Evolutionary conservation across 1,140 invertebrate species (phyloP).

Genomic region (Rhynchophorus ferrugineus): DNA sequence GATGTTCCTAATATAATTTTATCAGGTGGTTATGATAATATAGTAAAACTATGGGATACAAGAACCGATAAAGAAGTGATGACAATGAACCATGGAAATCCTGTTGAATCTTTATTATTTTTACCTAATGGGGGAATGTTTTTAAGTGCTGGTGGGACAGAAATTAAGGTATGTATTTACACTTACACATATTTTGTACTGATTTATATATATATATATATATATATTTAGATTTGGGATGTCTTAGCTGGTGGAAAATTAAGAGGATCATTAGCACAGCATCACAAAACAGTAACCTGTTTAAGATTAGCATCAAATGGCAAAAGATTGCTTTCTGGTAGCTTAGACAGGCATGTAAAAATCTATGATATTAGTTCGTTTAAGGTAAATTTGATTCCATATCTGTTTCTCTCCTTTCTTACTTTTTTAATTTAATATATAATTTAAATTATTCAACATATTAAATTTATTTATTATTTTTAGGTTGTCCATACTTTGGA

Average conservation of each 20-base stretch:
- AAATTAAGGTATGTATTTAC: constrained; percentile 53
- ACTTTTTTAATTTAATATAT: background rate
- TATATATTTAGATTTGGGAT: constrained; percentile 70
- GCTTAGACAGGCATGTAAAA: constrained; percentile 90
- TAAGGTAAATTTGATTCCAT: no score
- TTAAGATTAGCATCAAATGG: constrained; percentile 71
- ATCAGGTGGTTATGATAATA: constrained; percentile 91
- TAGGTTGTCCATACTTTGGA: constrained; percentile 73
- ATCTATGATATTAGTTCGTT: constrained; percentile 85
- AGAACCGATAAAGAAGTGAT: constrained; percentile 63
- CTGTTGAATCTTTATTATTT: constrained; percentile 85
- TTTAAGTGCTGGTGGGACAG: constrained; percentile 84
- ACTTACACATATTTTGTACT: background rate
- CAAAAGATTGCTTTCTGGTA: constrained; percentile 77
- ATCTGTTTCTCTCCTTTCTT: no score
- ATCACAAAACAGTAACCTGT: constrained; percentile 92
- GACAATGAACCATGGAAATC: constrained; percentile 78
- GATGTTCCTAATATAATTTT: constrained; percentile 67
- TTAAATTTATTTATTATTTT: constrained; percentile 1
- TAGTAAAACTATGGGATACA: constrained; percentile 82
- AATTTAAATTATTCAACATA: background rate
- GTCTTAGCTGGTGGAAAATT: constrained; percentile 76
- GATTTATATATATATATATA: no score
- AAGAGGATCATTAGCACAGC: constrained; percentile 68
- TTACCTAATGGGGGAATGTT: constrained; percentile 85